These are phyloP conservation scores for Beris morrisii DNA, from an alignment of 2,888 invertebrate species.

Conservation along the genomic window DNA sequence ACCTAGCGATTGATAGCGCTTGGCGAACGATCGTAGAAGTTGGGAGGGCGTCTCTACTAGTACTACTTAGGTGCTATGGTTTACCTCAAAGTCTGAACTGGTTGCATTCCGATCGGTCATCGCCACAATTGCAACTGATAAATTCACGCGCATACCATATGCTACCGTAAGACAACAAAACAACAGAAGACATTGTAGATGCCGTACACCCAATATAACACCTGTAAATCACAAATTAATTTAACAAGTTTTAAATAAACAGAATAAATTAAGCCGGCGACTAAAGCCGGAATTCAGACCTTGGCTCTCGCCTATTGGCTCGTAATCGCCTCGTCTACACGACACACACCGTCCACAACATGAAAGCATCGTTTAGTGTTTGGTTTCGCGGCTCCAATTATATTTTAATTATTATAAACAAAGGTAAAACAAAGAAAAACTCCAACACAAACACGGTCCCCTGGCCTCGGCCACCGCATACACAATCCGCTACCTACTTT, in stretches of 20 bases:
- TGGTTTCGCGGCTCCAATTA: too few relatives aligned
- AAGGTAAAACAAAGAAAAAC: too few relatives aligned
- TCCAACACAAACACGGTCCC: too few relatives aligned
- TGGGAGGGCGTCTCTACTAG: too few relatives aligned
- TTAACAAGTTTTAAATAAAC: neutral
- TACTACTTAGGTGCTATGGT: constrained; percentile 28
- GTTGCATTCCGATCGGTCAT: constrained; percentile 60
- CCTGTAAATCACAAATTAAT: neutral
- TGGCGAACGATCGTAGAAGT: too few relatives aligned
- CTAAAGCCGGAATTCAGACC: neutral
- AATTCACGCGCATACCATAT: constrained; percentile 64
- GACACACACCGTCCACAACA: constrained; percentile 6
- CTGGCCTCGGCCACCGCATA: too few relatives aligned
- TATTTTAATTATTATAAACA: too few relatives aligned
- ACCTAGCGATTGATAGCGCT: too few relatives aligned
- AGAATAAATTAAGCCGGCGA: neutral
- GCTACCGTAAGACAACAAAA: constrained; percentile 62
- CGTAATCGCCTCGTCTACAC: constrained; percentile 18
- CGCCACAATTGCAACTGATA: constrained; percentile 69
- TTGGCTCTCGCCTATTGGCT: constrained; percentile 23
- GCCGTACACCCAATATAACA: constrained; percentile 59
- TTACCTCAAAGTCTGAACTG: constrained; percentile 55
- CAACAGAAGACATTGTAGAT: constrained; percentile 61
- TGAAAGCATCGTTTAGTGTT: neutral
- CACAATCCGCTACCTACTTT: too few relatives aligned